Evolutionary conservation across 1,140 invertebrate genomes (phyloP), one percentile per base, ranked within the genome.

Genomic region (Diorhabda elongata): DNA sequence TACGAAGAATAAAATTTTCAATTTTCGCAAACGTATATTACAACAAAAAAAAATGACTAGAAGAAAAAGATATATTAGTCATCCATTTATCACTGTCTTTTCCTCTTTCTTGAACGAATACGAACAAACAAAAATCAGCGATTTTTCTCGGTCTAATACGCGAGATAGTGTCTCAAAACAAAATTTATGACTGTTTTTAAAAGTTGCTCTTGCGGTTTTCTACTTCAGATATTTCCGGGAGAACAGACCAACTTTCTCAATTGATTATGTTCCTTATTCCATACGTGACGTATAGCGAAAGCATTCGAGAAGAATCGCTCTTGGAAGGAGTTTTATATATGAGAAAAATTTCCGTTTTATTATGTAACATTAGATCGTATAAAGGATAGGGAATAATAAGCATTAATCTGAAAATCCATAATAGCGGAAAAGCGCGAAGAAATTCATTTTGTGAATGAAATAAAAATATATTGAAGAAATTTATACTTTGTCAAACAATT

Each of bases 71-170:
- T 44, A 62, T 62, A 62, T 62, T 11, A 44, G 0, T 43, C n/a
- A 6, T n/a, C 42, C 61, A 62, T 62, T 62, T 44, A 62, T 62
- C 44, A 62, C 42, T 44, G 61, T 62, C 61, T 11, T 6, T 44
- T 44, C 44, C 44, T 11, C 11, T 42, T 52, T 52, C n/a, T 52
- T n/a, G 47, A 52, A 52, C 47, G 47, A 52, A 52, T 52, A 52
- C 47, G 61, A 62, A 62, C 61, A 62, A 62, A 62, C 61, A 62
- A 62, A 8, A 44, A 62, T 62, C 61, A 62, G 61, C 61, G 61
- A 62, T 62, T 44, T 62, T 62, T 44, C 42, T 62, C 61, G 42
- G 44, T 62, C 61, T 62, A 47, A 62, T 44, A 62, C 44, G 42
- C 42, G 61, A 62, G 61, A 62, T 62, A 47, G 44, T 62, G 9